phyloP scores from a whole-genome alignment of 1,140 invertebrate genomes.

The Trichoplusia ni region DNA sequence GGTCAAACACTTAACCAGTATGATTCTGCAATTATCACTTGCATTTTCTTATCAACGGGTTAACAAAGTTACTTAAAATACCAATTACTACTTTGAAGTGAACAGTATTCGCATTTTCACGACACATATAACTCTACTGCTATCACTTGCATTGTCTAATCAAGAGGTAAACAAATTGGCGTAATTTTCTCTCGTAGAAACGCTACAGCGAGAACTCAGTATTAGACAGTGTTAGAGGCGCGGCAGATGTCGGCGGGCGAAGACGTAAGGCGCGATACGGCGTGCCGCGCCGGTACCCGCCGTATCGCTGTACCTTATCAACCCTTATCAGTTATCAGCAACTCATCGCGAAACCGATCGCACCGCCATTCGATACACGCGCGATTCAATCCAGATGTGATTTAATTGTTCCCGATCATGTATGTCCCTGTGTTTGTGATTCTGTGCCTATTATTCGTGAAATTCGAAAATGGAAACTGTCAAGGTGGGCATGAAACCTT shows the following conservation, averaged over 20 bases:
- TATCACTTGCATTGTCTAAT: too few relatives aligned
- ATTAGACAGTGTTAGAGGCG: conserved; percentile 44
- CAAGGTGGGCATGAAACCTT: too few relatives aligned
- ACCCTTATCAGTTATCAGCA: conserved; percentile 73
- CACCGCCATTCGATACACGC: conserved; percentile 56
- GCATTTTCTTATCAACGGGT: too few relatives aligned
- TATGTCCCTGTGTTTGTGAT: conserved; percentile 48
- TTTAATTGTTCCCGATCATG: conserved; percentile 55
- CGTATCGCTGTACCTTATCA: conserved; percentile 70
- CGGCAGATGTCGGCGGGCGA: conserved; percentile 59
- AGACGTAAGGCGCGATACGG: conserved; percentile 60
- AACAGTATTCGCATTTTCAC: too few relatives aligned
- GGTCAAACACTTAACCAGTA: too few relatives aligned
- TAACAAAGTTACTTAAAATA: too few relatives aligned
- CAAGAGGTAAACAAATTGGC: too few relatives aligned
- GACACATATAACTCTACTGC: too few relatives aligned
- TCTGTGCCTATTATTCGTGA: conserved; percentile 50
- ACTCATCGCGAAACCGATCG: conserved; percentile 74
- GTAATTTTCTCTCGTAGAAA: too few relatives aligned
- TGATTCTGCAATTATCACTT: too few relatives aligned
- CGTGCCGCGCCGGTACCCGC: conserved; percentile 51
- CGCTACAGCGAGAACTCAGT: neutral
- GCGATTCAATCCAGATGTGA: conserved; percentile 52
- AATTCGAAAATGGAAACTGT: conserved; percentile 47
- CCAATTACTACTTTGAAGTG: too few relatives aligned